Conservation (phyloP, 2,797 vertebrate species). For the Fistularia tabacaria region DNA sequence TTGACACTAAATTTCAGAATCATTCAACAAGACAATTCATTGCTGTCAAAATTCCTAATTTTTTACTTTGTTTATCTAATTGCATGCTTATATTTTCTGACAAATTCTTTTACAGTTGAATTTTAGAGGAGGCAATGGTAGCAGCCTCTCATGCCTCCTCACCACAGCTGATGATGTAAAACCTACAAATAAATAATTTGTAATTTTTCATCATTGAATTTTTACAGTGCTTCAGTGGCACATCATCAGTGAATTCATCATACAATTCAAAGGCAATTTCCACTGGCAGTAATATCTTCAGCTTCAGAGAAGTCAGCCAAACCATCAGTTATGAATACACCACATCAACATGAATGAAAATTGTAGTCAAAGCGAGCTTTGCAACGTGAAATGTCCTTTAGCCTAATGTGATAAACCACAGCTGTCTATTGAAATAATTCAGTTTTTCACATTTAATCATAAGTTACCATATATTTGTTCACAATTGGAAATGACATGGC, state of each 20-base stretch:
- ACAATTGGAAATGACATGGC: slow-evolving; percentile 13
- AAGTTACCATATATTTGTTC: slow-evolving; percentile 6
- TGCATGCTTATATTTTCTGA: no score
- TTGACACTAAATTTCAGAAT: no score
- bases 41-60: no score
- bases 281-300: slow-evolving; percentile 2
- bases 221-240: background rate
- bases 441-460: slow-evolving; percentile 4
- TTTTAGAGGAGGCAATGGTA: no score
- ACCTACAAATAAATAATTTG: no score
- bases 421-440: slow-evolving; percentile 6
- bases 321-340: background rate
- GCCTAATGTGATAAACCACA: slow-evolving; percentile 1
- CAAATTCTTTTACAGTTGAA: no score
- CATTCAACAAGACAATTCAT: no score
- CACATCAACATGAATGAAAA: background rate
- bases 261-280: slow-evolving; percentile 14
- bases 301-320: slow-evolving; percentile 1
- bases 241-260: slow-evolving; percentile 12
- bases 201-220: no score
- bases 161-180: no score
- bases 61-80: no score
- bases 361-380: background rate
- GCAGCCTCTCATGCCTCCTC: no score
- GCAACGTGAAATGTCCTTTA: slow-evolving; percentile 5